Percentiles rank a stretch among this genome's conserved stretches.
These are phyloP conservation scores for Andrena cerasifolii DNA, from an alignment of 1,140 invertebrate genomes.

Conservation along the genomic window DNA sequence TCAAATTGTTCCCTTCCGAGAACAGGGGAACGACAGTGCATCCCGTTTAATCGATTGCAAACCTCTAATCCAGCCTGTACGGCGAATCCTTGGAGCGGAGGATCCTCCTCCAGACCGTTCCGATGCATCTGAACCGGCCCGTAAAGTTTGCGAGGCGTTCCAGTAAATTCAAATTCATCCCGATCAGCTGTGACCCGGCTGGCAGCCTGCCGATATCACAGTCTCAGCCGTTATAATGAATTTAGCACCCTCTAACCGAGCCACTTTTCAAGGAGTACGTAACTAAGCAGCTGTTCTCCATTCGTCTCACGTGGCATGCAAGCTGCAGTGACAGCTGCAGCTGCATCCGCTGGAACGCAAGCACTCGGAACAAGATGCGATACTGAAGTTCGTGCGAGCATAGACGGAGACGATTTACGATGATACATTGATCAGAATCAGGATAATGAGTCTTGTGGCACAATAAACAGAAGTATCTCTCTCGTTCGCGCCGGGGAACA, in stretches of 20 bases:
- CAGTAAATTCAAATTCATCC: conserved; percentile 29
- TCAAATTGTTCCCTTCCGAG: not conserved
- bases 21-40: conserved; percentile 10
- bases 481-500: no score
- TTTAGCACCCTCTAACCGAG: conserved; percentile 14
- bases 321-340: conserved; percentile 26
- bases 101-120: not conserved
- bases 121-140: not conserved
- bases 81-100: no score
- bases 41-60: conserved; percentile 23
- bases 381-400: not conserved
- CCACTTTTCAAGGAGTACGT: conserved; percentile 23
- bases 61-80: conserved; percentile 11
- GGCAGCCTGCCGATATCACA: conserved; percentile 31
- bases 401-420: not conserved
- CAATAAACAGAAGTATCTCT: no score
- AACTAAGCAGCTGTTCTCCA: not conserved
- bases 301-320: not conserved
- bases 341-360: conserved; percentile 18
- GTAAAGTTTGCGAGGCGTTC: conserved; percentile 14
- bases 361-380: not conserved
- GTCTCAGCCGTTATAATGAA: conserved; percentile 25
- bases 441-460: no score
- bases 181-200: conserved; percentile 18
- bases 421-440: no score